These are phyloP conservation scores for Platerodrilus igneus DNA, from an alignment of 2,888 invertebrate genomes.

Conservation along the genomic window DNA sequence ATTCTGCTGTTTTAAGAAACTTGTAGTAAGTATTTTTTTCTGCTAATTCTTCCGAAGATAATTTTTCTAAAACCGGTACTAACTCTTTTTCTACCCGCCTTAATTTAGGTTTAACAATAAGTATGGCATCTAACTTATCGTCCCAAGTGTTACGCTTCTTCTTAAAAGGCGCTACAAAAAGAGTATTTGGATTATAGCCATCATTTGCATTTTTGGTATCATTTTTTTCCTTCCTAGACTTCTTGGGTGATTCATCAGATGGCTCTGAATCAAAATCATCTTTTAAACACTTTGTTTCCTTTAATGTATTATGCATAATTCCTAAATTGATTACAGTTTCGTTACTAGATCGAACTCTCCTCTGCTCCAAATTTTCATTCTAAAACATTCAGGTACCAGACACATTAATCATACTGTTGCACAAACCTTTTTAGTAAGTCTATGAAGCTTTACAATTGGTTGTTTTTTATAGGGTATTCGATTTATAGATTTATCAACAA, in stretches of 20 bases:
- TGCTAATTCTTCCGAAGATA: constrained; percentile 86
- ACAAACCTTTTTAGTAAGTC: too few relatives aligned
- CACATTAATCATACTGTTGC: too few relatives aligned
- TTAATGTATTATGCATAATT: too few relatives aligned
- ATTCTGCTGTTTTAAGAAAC: constrained; percentile 87
- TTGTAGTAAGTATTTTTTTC: constrained; percentile 96
- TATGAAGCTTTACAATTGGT: too few relatives aligned
- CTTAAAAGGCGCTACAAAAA: constrained; percentile 42
- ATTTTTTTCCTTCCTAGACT: constrained; percentile 36
- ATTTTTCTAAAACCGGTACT: constrained; percentile 75
- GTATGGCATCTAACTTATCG: constrained; percentile 39
- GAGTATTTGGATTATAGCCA: constrained; percentile 50
- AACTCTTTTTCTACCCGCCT: constrained; percentile 78
- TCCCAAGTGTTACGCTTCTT: constrained; percentile 41
- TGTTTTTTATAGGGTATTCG: too few relatives aligned
- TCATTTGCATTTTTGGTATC: constrained; percentile 48
- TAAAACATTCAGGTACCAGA: too few relatives aligned
- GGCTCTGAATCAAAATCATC: constrained; percentile 28
- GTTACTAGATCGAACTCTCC: too few relatives aligned
- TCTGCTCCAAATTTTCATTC: too few relatives aligned
- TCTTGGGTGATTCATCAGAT: constrained; percentile 37
- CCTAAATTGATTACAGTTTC: too few relatives aligned
- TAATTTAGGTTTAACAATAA: constrained; percentile 69
- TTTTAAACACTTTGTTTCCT: too few relatives aligned
- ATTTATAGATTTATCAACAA: too few relatives aligned